Conservation (phyloP, 2,113 vertebrate genomes). For the Dromiciops gliroides region DNA sequence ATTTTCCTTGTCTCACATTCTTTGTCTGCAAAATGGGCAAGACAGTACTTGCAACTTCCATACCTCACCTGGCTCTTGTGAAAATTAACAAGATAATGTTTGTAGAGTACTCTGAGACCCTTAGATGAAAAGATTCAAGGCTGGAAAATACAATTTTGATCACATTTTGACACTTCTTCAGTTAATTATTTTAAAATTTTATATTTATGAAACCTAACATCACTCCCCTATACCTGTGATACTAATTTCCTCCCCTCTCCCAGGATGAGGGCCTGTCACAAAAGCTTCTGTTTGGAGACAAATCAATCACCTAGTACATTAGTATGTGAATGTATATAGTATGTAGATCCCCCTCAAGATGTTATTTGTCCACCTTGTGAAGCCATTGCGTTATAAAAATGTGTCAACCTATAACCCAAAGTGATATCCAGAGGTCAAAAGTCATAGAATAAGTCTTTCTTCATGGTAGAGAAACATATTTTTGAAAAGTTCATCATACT, state of each 20-base stretch:
- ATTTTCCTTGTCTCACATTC: not conserved
- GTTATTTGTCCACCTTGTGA: not conserved
- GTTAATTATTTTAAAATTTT: not conserved
- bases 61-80: conserved; percentile 16
- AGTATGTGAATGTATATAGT: not conserved
- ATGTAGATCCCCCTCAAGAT: not conserved
- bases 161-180: conserved; percentile 26
- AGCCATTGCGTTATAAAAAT: not conserved
- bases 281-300: not conserved
- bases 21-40: conserved; percentile 28
- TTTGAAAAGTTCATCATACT: not conserved
- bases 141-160: not conserved
- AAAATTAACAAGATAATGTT: conserved; percentile 20
- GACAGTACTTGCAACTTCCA: not conserved
- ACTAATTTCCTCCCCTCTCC: accelerated
- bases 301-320: not conserved
- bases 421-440: not conserved
- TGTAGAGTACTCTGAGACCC: conserved; percentile 9
- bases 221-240: not conserved
- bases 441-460: not conserved
- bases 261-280: not conserved
- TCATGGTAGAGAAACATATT: not conserved
- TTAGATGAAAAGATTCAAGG: conserved; percentile 17
- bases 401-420: not conserved
- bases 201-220: not conserved